Evolutionary conservation across 1,140 invertebrate genomes (phyloP).

Genomic region (Microplitis mediator): DNA sequence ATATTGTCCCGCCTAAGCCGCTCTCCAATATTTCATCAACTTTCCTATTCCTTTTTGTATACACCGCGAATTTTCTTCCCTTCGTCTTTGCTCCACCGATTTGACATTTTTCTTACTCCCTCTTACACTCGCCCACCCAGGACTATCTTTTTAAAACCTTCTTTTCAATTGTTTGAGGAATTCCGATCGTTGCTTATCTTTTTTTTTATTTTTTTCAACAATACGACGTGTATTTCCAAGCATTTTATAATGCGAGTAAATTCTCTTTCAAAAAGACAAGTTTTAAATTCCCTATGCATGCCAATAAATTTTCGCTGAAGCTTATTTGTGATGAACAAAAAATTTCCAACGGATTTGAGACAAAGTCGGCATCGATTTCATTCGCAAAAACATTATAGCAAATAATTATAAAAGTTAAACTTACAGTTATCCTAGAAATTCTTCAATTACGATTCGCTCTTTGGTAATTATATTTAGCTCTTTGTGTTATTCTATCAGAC

Average conservation of each 20-base stretch:
- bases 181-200: background rate
- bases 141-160: slow-evolving; percentile 2
- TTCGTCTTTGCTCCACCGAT: too few relatives aligned
- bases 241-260: slow-evolving; percentile 46
- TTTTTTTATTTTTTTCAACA: slow-evolving; percentile 19
- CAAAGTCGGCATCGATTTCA: too few relatives aligned
- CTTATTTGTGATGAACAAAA: too few relatives aligned
- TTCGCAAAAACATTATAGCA: too few relatives aligned
- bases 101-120: background rate
- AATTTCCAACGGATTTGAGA: too few relatives aligned
- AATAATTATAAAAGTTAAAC: too few relatives aligned
- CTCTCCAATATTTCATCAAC: slow-evolving; percentile 63
- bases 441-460: too few relatives aligned
- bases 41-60: slow-evolving; percentile 56
- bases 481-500: too few relatives aligned
- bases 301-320: too few relatives aligned
- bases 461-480: too few relatives aligned
- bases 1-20: slow-evolving; percentile 61
- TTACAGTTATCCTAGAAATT: too few relatives aligned
- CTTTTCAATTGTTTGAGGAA: slow-evolving; percentile 4
- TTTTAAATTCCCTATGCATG: too few relatives aligned
- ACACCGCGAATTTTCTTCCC: slow-evolving; percentile 17
- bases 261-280: slow-evolving; percentile 35
- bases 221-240: slow-evolving; percentile 50
- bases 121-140: background rate